Percentiles rank a stretch among this genome's conserved stretches.
Conservation (phyloP, 1,140 invertebrate genomes). For the Drosophila mayri region DNA sequence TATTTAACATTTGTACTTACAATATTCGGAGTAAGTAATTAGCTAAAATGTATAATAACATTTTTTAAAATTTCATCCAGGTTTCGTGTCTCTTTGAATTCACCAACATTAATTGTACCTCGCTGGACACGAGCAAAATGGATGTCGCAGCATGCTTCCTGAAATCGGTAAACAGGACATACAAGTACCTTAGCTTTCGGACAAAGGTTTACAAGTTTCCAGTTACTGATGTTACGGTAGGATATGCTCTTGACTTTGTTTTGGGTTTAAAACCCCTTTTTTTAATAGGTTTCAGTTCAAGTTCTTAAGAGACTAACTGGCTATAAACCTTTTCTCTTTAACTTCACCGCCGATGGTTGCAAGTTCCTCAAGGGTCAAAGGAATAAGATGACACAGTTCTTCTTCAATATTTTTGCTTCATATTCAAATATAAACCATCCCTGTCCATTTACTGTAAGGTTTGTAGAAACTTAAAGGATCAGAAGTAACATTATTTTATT, state of each 20-base stretch:
- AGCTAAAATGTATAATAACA: too few relatives aligned
- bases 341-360: background rate
- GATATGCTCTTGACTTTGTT: background rate
- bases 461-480: too few relatives aligned
- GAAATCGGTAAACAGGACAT: constrained; percentile 14
- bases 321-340: constrained; percentile 11
- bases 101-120: constrained; percentile 9
- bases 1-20: background rate
- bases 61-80: background rate
- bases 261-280: background rate
- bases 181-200: constrained; percentile 2
- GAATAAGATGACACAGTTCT: background rate
- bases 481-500: background rate
- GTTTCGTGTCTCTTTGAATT: constrained; percentile 6
- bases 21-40: background rate
- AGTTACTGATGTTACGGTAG: constrained; percentile 6
- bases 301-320: constrained; percentile 2
- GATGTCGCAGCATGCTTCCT: background rate
- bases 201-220: constrained; percentile 3
- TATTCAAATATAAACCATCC: constrained; percentile 9
- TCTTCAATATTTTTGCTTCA: background rate
- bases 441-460: constrained; percentile 3
- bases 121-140: constrained; percentile 1
- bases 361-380: background rate
- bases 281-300: constrained; percentile 1